Conservation (phyloP, 2,888 invertebrate species). For the Lasioglossum pauxillum region DNA sequence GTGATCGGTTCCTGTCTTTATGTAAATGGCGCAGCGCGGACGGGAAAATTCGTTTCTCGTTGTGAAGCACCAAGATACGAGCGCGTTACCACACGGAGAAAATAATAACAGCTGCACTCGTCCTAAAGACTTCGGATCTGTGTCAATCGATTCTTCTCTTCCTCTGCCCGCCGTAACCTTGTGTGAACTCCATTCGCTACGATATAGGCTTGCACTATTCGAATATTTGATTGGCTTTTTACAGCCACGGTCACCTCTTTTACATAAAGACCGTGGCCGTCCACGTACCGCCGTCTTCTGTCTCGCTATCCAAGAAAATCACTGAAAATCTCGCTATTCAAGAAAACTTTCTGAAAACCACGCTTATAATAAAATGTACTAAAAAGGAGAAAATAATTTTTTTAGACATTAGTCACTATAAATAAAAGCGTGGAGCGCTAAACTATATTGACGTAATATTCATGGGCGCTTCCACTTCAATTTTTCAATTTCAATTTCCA, state of each 20-base stretch:
- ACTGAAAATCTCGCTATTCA: too few species aligned
- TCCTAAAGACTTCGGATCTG: slow-evolving; percentile 50
- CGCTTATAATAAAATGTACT: too few species aligned
- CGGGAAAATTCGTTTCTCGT: slow-evolving; percentile 29
- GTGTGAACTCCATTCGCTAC: slow-evolving; percentile 27
- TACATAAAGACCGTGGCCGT: neutral
- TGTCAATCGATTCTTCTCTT: slow-evolving; percentile 54
- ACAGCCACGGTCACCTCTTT: neutral
- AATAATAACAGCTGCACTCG: slow-evolving; percentile 48
- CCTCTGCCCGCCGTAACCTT: slow-evolving; percentile 29
- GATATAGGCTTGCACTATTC: slow-evolving; percentile 12
- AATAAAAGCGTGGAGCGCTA: too few species aligned
- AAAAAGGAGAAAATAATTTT: too few species aligned
- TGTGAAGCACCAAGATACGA: slow-evolving; percentile 30
- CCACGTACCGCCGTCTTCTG: neutral
- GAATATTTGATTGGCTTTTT: slow-evolving; percentile 24
- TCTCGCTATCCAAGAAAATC: neutral
- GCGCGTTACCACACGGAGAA: slow-evolving; percentile 33
- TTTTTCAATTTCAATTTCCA: too few species aligned
- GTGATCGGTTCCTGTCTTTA: slow-evolving; percentile 24
- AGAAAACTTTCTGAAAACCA: too few species aligned
- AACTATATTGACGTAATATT: too few species aligned
- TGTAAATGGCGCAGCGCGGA: slow-evolving; percentile 23
- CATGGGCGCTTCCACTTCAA: too few species aligned
- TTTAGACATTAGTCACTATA: too few species aligned